A percentile compares a stretch with the other conserved stretches of the same genome.
Conservation (phyloP, 2,888 invertebrate genomes). For the Orgyia antiqua region DNA sequence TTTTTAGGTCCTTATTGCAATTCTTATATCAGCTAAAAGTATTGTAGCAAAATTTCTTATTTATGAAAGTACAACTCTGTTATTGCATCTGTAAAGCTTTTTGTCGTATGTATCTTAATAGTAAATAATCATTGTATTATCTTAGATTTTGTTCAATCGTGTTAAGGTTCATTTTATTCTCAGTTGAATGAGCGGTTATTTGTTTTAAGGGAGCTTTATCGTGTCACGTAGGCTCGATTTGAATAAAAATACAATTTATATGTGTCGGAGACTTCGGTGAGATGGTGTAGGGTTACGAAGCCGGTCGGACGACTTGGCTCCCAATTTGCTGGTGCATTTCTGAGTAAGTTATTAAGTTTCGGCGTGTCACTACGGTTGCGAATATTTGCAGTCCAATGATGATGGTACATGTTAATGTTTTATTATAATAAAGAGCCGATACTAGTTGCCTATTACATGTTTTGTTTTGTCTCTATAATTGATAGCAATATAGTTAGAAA, state of each 20-base stretch:
- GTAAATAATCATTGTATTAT: slow-evolving; percentile 16
- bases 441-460: too few species aligned
- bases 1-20: slow-evolving; percentile 38
- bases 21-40: slow-evolving; percentile 43
- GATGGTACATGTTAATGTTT: slow-evolving; percentile 28
- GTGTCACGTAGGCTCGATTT: slow-evolving; percentile 71
- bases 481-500: too few species aligned
- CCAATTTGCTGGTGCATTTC: slow-evolving; percentile 75
- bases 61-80: slow-evolving; percentile 64
- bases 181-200: slow-evolving; percentile 58
- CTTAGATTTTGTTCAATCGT: slow-evolving; percentile 35
- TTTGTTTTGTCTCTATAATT: too few species aligned
- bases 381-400: slow-evolving; percentile 66
- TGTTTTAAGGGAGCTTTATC: slow-evolving; percentile 73
- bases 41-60: slow-evolving; percentile 44
- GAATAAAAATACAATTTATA: slow-evolving; percentile 78
- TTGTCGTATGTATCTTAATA: slow-evolving; percentile 44
- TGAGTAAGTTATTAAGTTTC: slow-evolving; percentile 78
- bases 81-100: slow-evolving; percentile 56
- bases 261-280: slow-evolving; percentile 68
- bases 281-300: slow-evolving; percentile 70
- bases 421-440: slow-evolving; percentile 23
- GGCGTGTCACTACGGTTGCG: slow-evolving; percentile 73
- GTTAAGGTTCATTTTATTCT: slow-evolving; percentile 42
- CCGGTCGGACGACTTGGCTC: slow-evolving; percentile 64